Evolutionary conservation across 2,113 vertebrate genomes (phyloP).

Genomic region (Bufo gargarizans): DNA sequence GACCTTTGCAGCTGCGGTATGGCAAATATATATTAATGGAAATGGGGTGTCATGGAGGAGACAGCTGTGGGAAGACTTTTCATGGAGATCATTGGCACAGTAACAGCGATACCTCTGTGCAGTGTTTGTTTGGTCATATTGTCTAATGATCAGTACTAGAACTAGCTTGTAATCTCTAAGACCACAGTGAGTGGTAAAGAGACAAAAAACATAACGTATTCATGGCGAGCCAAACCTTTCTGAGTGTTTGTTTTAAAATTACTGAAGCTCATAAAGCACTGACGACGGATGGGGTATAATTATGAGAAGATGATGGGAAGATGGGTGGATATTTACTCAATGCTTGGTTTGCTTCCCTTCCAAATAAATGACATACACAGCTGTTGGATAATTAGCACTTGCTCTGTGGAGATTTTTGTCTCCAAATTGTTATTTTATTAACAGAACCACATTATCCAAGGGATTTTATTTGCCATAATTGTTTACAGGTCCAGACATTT

Average conservation of each 20-base stretch:
- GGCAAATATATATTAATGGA: not conserved
- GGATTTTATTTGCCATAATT: slow-evolving; percentile 40
- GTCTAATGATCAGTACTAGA: not conserved
- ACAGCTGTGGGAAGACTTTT: not conserved
- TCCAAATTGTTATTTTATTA: slow-evolving; percentile 55
- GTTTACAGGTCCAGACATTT: slow-evolving; percentile 48
- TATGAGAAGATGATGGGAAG: slow-evolving; percentile 35
- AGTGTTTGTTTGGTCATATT: slow-evolving; percentile 30
- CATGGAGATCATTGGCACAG: slow-evolving; percentile 7
- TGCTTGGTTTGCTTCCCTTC: slow-evolving; percentile 39
- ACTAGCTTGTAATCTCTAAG: slow-evolving; percentile 8
- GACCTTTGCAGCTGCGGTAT: not conserved
- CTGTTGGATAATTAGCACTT: slow-evolving; percentile 56
- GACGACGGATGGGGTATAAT: slow-evolving; percentile 24
- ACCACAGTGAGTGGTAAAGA: slow-evolving; percentile 20
- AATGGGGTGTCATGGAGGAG: not conserved
- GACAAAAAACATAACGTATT: not conserved
- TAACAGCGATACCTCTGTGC: not conserved
- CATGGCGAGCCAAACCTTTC: not conserved
- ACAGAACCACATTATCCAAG: slow-evolving; percentile 37
- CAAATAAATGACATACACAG: slow-evolving; percentile 56
- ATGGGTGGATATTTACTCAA: slow-evolving; percentile 48
- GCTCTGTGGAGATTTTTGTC: slow-evolving; percentile 43
- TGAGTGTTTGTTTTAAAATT: slow-evolving; percentile 34
- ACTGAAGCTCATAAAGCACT: slow-evolving; percentile 30